Conservation (phyloP, 2,797 vertebrate species). For the Rallus crepitans region DNA sequence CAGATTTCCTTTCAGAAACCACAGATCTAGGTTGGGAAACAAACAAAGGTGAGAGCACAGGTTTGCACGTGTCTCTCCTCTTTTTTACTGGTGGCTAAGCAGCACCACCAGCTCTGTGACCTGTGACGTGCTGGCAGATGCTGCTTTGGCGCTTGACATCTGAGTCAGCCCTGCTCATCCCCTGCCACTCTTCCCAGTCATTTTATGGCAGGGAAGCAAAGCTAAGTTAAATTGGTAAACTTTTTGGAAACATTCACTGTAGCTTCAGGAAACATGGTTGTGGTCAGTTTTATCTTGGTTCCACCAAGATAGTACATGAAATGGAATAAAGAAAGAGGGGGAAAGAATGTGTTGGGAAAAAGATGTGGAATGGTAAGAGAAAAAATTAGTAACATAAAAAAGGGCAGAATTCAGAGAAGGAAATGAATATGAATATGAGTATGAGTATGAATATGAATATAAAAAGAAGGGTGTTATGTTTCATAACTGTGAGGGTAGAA, state of each 20-base stretch:
- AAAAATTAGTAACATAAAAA: not conserved
- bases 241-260: not conserved
- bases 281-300: not conserved
- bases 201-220: not conserved
- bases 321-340: not conserved
- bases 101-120: not conserved
- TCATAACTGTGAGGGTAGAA: not conserved
- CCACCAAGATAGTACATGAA: not conserved
- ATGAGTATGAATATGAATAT: not conserved
- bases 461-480: not conserved
- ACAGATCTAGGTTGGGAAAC: not conserved
- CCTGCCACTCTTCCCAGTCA: not conserved
- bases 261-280: not conserved
- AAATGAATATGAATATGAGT: not conserved
- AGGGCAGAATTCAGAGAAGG: not conserved
- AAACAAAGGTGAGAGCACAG: not conserved
- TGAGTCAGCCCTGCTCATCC: rapidly evolving
- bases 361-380: not conserved
- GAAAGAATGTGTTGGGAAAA: not conserved
- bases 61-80: not conserved
- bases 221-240: not conserved
- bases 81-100: not conserved
- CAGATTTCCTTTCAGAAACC: not conserved
- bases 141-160: not conserved
- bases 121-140: not conserved